These are phyloP conservation scores for Callaeas wilsoni DNA, from an alignment of 2,113 vertebrate genomes.

Conservation along the genomic window DNA sequence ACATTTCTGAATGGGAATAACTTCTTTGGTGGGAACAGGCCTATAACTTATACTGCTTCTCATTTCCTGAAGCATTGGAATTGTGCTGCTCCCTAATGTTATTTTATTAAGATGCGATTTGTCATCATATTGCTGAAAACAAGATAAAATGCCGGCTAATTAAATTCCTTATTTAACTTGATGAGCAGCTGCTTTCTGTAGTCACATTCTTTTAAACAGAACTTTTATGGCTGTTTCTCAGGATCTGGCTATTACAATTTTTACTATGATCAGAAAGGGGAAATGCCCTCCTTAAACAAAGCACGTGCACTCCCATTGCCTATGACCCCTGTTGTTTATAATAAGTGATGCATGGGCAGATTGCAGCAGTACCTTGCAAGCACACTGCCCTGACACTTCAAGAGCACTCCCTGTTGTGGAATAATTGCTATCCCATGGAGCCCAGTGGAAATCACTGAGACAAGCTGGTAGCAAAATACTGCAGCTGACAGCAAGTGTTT, in stretches of 20 bases:
- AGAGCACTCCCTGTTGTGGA: not conserved
- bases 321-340: not conserved
- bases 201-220: slow-evolving; percentile 15
- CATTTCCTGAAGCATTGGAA: slow-evolving; percentile 36
- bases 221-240: slow-evolving; percentile 3
- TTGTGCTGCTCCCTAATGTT: slow-evolving; percentile 45
- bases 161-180: slow-evolving; percentile 64
- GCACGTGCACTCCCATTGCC: accelerated
- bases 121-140: slow-evolving; percentile 58
- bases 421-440: slow-evolving; percentile 16
- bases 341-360: not conserved
- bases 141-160: slow-evolving; percentile 55
- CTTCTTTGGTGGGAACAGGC: slow-evolving; percentile 2
- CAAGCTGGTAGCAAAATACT: slow-evolving; percentile 12
- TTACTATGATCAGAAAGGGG: not conserved
- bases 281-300: not conserved
- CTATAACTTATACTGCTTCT: slow-evolving; percentile 31
- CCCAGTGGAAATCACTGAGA: slow-evolving; percentile 14
- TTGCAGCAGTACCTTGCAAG: not conserved
- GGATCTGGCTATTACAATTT: not conserved
- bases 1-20: slow-evolving; percentile 42
- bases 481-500: slow-evolving; percentile 19
- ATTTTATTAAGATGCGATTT: slow-evolving; percentile 51
- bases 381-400: not conserved
- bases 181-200: slow-evolving; percentile 55